These are phyloP conservation scores for Callimorpha dominula DNA, from an alignment of 2,888 invertebrate genomes.

Conservation along the genomic window DNA sequence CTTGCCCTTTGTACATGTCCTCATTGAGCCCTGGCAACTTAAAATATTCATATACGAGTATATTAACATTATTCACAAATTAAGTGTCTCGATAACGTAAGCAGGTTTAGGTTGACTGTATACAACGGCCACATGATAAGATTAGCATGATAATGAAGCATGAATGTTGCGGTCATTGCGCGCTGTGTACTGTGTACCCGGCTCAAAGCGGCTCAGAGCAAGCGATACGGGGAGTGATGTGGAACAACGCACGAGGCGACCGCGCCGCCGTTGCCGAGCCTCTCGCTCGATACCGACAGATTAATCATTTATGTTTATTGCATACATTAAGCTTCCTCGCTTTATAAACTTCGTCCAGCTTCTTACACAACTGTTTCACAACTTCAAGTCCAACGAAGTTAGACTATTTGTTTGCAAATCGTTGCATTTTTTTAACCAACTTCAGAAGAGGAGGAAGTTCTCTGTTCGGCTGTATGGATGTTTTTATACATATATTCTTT, in stretches of 20 bases:
- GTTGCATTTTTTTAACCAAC: not conserved
- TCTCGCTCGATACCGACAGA: not conserved
- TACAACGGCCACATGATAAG: constrained; percentile 5
- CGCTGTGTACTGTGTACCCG: not conserved
- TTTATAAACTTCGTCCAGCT: not conserved
- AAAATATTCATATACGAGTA: no score
- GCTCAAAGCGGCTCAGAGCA: constrained; percentile 1
- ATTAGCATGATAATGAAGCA: constrained; percentile 10
- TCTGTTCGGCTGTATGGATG: not conserved
- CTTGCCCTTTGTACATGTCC: no score
- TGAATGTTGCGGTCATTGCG: not conserved
- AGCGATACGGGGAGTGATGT: not conserved
- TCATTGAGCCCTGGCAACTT: no score
- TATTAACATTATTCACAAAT: no score
- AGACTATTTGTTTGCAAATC: not conserved
- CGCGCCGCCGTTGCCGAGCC: not conserved
- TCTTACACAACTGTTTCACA: not conserved
- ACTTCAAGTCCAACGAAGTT: not conserved
- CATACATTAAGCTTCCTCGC: constrained; percentile 25
- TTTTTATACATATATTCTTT: no score
- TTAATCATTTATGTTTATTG: constrained; percentile 39
- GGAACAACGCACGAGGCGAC: not conserved
- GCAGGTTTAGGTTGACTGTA: no score
- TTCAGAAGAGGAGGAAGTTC: not conserved
- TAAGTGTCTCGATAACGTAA: no score